Evolutionary conservation across 1,140 invertebrate genomes (phyloP), one percentile per base, ranked within the genome.

Genomic region (Formica selysi): DNA sequence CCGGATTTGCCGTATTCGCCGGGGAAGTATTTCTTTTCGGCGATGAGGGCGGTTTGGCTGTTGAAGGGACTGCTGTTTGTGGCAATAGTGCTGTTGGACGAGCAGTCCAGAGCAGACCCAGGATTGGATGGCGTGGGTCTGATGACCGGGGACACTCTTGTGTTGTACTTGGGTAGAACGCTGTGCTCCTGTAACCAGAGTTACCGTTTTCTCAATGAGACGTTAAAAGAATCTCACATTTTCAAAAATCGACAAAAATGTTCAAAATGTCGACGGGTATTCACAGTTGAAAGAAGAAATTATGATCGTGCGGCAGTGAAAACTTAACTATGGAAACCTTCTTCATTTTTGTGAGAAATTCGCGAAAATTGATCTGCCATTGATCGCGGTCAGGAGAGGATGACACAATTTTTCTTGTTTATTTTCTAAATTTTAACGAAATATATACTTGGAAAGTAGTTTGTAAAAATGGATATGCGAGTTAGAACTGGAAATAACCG

Each of bases 11-110:
- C 64, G 6, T 57, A 48, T 54, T 54, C 83, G 38, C 86, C 62
- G 6, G 85, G 19, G 8, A 78, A 54, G 13, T 73, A 51, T 41
- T 86, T 90, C n/a, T 90, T 92, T 36, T 94, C 92, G 11, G 86
- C 73, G 54, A 94, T 87, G 1, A 95, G 78, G 0, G 93, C 90
- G 10, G 93, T 91, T 26, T 95, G 94, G 73, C 95, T 95, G 92
- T 95, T 95, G 93, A 95, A 95, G 6, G 95, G 94, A 90, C 96
- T 96, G 79, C 91, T 92, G 85, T 95, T 96, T 5, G 96, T 96
- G 51, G 94, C 93, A 67, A 96, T 94, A 38, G 96, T 96, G 11
- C 95, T 93, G 74, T 96, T 96, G 19, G 96, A 96, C 29, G 96
- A 95, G 83, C 96, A 96, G 44, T 96, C 96, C 41, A 95, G 95